These are phyloP conservation scores for Drosophila cyrtoloma DNA, from an alignment of 2,888 invertebrate species.

Conservation along the genomic window DNA sequence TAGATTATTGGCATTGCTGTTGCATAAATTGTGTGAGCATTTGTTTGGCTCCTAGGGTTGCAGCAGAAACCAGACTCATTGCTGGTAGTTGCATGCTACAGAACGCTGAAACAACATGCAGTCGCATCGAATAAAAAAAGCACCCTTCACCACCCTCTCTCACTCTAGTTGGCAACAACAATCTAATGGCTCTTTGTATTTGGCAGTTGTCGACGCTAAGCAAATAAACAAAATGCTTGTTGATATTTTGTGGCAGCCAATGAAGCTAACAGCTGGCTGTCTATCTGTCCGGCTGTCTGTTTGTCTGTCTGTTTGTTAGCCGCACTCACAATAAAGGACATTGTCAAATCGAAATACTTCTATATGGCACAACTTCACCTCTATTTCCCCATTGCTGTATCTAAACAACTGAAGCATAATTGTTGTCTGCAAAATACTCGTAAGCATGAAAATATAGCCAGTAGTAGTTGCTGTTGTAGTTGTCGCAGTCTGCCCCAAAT, in stretches of 20 bases:
- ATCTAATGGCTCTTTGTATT: slow-evolving; percentile 69
- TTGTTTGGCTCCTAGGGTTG: slow-evolving; percentile 39
- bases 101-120: slow-evolving; percentile 81
- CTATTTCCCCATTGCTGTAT: not conserved
- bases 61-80: slow-evolving; percentile 43
- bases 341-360: slow-evolving; percentile 19
- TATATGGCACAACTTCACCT: not conserved
- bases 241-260: slow-evolving; percentile 82
- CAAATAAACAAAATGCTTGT: slow-evolving; percentile 81
- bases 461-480: not conserved
- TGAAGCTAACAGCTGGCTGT: slow-evolving; percentile 78
- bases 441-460: slow-evolving; percentile 5
- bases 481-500: slow-evolving; percentile 1
- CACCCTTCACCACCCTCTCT: not conserved
- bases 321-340: slow-evolving; percentile 40
- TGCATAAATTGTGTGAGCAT: slow-evolving; percentile 73
- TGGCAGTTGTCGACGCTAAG: slow-evolving; percentile 69
- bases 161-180: slow-evolving; percentile 32
- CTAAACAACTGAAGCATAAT: slow-evolving; percentile 64
- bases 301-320: slow-evolving; percentile 52
- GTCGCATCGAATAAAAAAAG: slow-evolving; percentile 50
- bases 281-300: slow-evolving; percentile 12
- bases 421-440: slow-evolving; percentile 60
- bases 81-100: slow-evolving; percentile 76
- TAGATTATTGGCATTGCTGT: slow-evolving; percentile 71